Evolutionary conservation across 2,797 vertebrate species (phyloP).

Genomic region (Cirrhinus molitorella): DNA sequence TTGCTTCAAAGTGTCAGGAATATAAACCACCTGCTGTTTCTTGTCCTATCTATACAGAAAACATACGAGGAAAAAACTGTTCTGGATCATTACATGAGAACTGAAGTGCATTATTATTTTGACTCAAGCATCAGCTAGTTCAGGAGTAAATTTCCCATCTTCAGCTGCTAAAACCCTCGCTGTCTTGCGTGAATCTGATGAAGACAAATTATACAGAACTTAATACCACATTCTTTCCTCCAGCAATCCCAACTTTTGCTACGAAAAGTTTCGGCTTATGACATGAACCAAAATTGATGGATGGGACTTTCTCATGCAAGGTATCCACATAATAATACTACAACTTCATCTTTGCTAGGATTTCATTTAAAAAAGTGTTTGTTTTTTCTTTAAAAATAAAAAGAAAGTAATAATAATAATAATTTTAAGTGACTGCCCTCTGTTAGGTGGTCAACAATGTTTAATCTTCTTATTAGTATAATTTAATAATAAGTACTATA

Average conservation of each 20-base stretch:
- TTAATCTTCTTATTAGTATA: too few relatives aligned
- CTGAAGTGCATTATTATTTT: constrained; percentile 40
- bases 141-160: constrained; percentile 16
- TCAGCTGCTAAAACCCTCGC: constrained; percentile 17
- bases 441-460: not conserved
- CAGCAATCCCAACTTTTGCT: constrained; percentile 55
- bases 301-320: constrained; percentile 72
- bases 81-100: constrained; percentile 49
- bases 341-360: constrained; percentile 71
- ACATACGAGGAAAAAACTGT: not conserved
- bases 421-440: not conserved
- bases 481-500: too few relatives aligned
- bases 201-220: constrained; percentile 58
- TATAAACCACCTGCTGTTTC: constrained; percentile 29
- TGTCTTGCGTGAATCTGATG: constrained; percentile 42
- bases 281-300: constrained; percentile 70
- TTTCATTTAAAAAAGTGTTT: constrained; percentile 61
- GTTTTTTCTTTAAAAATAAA: too few relatives aligned
- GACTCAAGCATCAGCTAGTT: constrained; percentile 36
- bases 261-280: constrained; percentile 55
- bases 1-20: not conserved
- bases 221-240: constrained; percentile 42
- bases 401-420: not conserved
- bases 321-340: constrained; percentile 74
- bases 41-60: not conserved